Evolutionary conservation across 2,888 invertebrate species (phyloP), one percentile per base, ranked within the genome.

Genomic region (Hydroisotoma schaefferi): DNA sequence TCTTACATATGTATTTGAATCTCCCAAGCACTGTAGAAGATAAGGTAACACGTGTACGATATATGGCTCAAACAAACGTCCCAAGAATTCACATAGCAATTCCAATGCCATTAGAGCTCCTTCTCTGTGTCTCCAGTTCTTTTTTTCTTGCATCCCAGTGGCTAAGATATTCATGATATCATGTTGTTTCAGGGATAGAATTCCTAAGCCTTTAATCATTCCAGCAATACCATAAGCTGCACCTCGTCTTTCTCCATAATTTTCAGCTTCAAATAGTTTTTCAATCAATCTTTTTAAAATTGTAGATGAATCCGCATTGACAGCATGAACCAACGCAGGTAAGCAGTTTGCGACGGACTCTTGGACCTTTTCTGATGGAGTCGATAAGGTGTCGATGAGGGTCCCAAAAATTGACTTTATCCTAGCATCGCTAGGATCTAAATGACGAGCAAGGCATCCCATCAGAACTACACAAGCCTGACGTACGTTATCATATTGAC

Each of bases 161-260:
- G 92, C 94, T 51, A 97, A 80, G 66, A 90, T 90, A 2, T 88
- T 87, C 92, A 98, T 97, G 43, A 98, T 94, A 73, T 97, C 94
- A 47, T 94, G 82, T 74, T 98, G 94, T 76, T 95, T 98, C 56
- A 98, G 80, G 0, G 94, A 90, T 33, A 97, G 80, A 69, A 99
- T 97, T 23, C 98, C 98, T 76, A 98, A 85, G 1, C 99, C 99
- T 78, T 98, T 97, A 56, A 99, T 92, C 38, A 84, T 74, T 1
- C 98, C 98, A 0, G 98, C 98, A 58, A 99, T 83, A 12, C 98
- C 97, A 76, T 97, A 97, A 0, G 98, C 97, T 1, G 99, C 98
- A 12, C 99, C 99, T 4, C 70, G 61, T 53, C 70, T 81, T 75
- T 92, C 90, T 1, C 94, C 95, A 76, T 94, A 97, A 74, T 89